Conservation (phyloP, 2,888 invertebrate genomes). For the Drosophila lutescens region DNA sequence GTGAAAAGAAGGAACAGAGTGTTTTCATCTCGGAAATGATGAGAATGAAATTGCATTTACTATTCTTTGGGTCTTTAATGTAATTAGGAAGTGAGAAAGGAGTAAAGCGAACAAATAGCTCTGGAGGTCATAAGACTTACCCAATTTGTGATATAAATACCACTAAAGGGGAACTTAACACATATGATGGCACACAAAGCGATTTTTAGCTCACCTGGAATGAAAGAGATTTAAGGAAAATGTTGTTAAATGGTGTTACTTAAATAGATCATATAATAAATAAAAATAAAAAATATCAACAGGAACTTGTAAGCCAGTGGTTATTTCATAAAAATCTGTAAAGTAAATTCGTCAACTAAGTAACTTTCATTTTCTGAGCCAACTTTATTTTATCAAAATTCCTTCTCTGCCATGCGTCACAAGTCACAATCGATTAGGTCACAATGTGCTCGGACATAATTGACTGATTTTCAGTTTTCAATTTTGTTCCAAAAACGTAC, state of each 20-base stretch:
- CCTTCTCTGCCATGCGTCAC: slow-evolving; percentile 32
- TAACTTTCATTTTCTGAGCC: slow-evolving; percentile 25
- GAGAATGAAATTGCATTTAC: slow-evolving; percentile 76
- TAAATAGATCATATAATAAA: no score
- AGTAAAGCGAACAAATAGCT: slow-evolving; percentile 49
- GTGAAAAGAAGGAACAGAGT: slow-evolving; percentile 3
- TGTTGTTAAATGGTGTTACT: no score
- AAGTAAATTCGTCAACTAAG: not conserved
- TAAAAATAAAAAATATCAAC: no score
- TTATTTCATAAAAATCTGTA: no score
- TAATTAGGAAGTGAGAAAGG: slow-evolving; percentile 51
- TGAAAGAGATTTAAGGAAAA: not conserved
- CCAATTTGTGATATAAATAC: slow-evolving; percentile 3
- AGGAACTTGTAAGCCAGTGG: no score
- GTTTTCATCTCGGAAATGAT: slow-evolving; percentile 60
- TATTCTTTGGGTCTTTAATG: slow-evolving; percentile 43
- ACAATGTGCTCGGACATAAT: slow-evolving; percentile 6
- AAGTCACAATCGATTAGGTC: slow-evolving; percentile 32
- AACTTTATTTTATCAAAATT: not conserved
- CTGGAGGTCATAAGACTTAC: slow-evolving; percentile 67
- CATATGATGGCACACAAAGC: not conserved
- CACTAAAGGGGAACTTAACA: not conserved
- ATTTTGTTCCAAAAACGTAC: slow-evolving; percentile 22
- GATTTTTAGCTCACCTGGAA: slow-evolving; percentile 52
- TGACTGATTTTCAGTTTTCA: slow-evolving; percentile 34